Evolutionary conservation across 2,797 vertebrate species (phyloP).

Genomic region (Apogon talboti): DNA sequence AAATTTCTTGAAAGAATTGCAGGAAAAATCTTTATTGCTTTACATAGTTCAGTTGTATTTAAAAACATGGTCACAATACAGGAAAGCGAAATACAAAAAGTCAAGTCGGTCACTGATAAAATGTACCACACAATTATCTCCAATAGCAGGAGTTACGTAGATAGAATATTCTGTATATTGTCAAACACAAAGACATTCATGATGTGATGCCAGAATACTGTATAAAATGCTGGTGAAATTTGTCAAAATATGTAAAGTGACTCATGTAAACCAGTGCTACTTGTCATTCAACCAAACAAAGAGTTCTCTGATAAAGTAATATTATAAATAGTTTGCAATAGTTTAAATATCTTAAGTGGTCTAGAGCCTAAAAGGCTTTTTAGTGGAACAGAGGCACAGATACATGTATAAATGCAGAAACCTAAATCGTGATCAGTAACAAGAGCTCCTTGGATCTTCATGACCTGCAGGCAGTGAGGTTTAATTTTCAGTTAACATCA

Average conservation of each 20-base stretch:
- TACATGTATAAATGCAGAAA: slow-evolving; percentile 28
- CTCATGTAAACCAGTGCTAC: slow-evolving; percentile 51
- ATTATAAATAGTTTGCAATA: slow-evolving; percentile 65
- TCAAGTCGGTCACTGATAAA: slow-evolving; percentile 25
- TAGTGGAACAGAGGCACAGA: slow-evolving; percentile 51
- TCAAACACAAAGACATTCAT: slow-evolving; percentile 18
- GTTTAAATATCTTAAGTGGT: slow-evolving; percentile 67
- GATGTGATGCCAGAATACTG: slow-evolving; percentile 9
- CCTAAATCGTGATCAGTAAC: slow-evolving; percentile 43
- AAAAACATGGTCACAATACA: slow-evolving; percentile 54
- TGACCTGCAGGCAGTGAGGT: slow-evolving; percentile 31
- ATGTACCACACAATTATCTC: not conserved
- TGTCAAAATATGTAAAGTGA: slow-evolving; percentile 46
- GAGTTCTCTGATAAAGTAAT: slow-evolving; percentile 45
- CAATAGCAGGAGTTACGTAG: not conserved
- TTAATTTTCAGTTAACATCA: slow-evolving; percentile 25
- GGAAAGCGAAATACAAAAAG: slow-evolving; percentile 48
- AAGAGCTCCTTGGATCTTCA: slow-evolving; percentile 14
- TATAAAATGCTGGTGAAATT: slow-evolving; percentile 69
- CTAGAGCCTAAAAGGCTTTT: slow-evolving; percentile 13
- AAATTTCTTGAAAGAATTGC: not conserved
- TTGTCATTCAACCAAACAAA: slow-evolving; percentile 51
- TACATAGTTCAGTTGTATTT: slow-evolving; percentile 20
- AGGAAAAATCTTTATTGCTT: not conserved
- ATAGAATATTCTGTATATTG: slow-evolving; percentile 19